A percentile compares a stretch with the other conserved stretches of the same genome.
These are phyloP conservation scores for Hiodon tergisus DNA, from an alignment of 2,113 vertebrate genomes.

Conservation along the genomic window DNA sequence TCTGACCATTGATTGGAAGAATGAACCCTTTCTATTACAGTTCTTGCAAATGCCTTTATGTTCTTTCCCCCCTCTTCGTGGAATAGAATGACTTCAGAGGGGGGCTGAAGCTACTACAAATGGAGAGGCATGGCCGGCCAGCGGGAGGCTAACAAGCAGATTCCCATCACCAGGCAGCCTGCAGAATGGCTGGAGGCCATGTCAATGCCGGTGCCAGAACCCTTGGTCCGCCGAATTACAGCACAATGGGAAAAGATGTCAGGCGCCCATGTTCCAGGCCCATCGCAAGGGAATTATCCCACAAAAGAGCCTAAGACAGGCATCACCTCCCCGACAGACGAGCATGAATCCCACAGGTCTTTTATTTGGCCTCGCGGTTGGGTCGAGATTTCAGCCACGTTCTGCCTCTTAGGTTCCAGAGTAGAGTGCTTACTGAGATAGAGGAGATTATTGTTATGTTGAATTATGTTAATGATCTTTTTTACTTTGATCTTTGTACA, in stretches of 20 bases:
- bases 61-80: slow-evolving; percentile 31
- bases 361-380: background rate
- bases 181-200: slow-evolving; percentile 39
- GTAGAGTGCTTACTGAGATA: background rate
- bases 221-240: slow-evolving; percentile 35
- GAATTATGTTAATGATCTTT: slow-evolving; percentile 1
- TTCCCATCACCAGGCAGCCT: slow-evolving; percentile 39
- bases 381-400: slow-evolving; percentile 1
- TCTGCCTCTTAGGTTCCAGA: background rate
- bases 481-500: background rate
- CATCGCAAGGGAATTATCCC: slow-evolving; percentile 27
- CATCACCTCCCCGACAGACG: background rate
- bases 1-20: slow-evolving; percentile 33
- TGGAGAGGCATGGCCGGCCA: slow-evolving; percentile 38
- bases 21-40: slow-evolving; percentile 23
- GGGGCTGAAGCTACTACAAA: slow-evolving; percentile 50
- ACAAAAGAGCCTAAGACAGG: slow-evolving; percentile 17
- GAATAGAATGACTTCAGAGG: slow-evolving; percentile 22
- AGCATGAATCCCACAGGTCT: background rate
- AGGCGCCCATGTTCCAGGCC: slow-evolving; percentile 37
- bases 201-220: slow-evolving; percentile 45
- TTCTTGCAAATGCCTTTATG: slow-evolving; percentile 33
- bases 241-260: slow-evolving; percentile 38
- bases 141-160: slow-evolving; percentile 54
- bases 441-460: background rate